A percentile compares a stretch with the other conserved stretches of the same genome.
Evolutionary conservation across 2,113 vertebrate species (phyloP).

Genomic region (Triplophysa rosa): DNA sequence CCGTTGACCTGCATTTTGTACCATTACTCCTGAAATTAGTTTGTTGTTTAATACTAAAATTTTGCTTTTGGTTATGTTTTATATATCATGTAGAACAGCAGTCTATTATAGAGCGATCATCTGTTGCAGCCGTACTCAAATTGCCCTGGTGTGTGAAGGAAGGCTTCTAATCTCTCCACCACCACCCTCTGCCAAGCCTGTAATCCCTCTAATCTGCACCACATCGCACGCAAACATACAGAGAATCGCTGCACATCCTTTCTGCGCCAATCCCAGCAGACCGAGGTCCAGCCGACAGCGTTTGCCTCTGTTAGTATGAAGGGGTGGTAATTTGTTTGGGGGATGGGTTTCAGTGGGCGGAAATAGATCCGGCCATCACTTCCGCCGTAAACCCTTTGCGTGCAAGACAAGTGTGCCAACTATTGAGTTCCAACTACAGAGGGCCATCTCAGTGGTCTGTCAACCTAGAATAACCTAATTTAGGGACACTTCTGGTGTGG

Average conservation of each 20-base stretch:
- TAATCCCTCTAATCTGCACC: constrained; percentile 50
- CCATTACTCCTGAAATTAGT: neutral
- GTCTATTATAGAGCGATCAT: constrained; percentile 15
- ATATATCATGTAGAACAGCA: neutral
- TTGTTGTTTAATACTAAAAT: neutral
- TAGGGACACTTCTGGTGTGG: constrained; percentile 79
- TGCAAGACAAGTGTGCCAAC: constrained; percentile 73
- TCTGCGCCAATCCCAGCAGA: neutral
- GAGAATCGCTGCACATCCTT: constrained; percentile 40
- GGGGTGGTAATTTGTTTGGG: constrained; percentile 15
- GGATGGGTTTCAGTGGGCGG: constrained; percentile 16
- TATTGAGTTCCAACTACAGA: constrained; percentile 77
- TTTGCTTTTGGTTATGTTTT: neutral
- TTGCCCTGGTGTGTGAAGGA: constrained; percentile 78
- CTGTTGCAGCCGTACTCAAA: constrained; percentile 73
- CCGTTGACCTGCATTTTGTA: constrained; percentile 7
- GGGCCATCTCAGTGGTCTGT: constrained; percentile 72
- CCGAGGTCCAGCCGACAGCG: neutral
- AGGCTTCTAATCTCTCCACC: constrained; percentile 69
- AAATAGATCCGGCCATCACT: constrained; percentile 53
- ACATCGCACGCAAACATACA: constrained; percentile 36
- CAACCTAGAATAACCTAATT: constrained; percentile 84
- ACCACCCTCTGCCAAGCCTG: constrained; percentile 43
- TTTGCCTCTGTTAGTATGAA: neutral
- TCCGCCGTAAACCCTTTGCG: constrained; percentile 69